phyloP scores from a whole-genome alignment of 2,797 vertebrate species.

The Acropternis orthonyx region DNA sequence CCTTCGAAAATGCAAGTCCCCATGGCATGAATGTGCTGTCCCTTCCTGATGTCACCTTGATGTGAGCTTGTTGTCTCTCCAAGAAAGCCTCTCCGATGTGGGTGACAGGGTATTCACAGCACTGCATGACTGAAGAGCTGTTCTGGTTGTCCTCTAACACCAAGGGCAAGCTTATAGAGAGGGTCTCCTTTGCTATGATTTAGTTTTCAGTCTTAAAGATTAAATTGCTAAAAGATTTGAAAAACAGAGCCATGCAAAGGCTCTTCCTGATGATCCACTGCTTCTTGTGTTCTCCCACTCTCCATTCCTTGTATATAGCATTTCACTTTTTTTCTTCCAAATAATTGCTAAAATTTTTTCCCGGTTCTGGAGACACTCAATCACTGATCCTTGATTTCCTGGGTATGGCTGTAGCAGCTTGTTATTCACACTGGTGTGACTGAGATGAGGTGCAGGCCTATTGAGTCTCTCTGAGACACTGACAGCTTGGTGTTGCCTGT shows the following conservation, averaged over 20 bases:
- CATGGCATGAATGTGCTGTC: not conserved
- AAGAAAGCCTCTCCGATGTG: not conserved
- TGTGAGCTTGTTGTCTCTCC: not conserved
- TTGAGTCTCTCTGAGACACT: not conserved
- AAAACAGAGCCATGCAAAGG: not conserved
- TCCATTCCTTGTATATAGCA: not conserved
- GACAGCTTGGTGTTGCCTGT: accelerated
- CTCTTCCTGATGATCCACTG: not conserved
- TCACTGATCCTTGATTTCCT: not conserved
- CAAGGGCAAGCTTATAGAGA: not conserved
- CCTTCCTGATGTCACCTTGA: not conserved
- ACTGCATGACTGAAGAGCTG: not conserved
- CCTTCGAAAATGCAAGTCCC: not conserved
- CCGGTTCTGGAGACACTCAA: not conserved
- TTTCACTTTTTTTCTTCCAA: not conserved
- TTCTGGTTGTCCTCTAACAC: not conserved
- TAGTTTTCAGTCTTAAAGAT: not conserved
- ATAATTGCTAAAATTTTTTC: not conserved
- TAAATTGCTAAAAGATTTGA: not conserved
- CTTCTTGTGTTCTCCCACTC: not conserved
- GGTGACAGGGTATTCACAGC: not conserved
- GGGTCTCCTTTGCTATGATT: not conserved
- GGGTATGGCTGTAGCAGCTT: not conserved
- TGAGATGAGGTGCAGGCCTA: not conserved
- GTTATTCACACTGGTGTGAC: not conserved